Percentiles rank a stretch among this genome's conserved stretches.
phyloP scores from a whole-genome alignment of 1,140 invertebrate species.

The Trichogramma pretiosum region DNA sequence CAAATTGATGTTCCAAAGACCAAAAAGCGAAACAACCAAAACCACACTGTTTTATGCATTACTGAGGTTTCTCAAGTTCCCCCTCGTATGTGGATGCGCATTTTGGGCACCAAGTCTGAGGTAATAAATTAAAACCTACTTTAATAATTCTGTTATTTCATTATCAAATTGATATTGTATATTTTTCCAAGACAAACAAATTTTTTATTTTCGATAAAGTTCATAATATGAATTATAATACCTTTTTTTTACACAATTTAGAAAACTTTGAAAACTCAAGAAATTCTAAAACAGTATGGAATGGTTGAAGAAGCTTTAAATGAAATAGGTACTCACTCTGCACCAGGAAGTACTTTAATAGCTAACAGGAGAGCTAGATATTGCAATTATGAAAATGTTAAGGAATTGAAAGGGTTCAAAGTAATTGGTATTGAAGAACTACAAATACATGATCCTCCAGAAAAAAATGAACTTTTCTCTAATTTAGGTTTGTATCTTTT shows the following conservation, averaged over 20 bases:
- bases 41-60: conserved; percentile 44
- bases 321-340: conserved; percentile 31
- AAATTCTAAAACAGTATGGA: conserved; percentile 20
- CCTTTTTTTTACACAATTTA: too few species aligned
- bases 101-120: conserved; percentile 35
- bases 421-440: conserved; percentile 39
- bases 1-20: conserved; percentile 25
- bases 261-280: conserved; percentile 21
- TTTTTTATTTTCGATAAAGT: neutral
- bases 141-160: too few species aligned
- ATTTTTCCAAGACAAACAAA: too few species aligned
- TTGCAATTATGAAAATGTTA: conserved; percentile 39
- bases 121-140: too few species aligned
- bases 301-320: conserved; percentile 39
- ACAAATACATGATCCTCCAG: conserved; percentile 37
- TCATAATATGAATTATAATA: neutral
- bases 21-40: conserved; percentile 42
- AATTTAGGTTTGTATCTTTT: conserved; percentile 24
- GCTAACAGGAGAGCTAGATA: conserved; percentile 37
- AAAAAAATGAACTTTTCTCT: conserved; percentile 34
- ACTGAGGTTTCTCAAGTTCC: conserved; percentile 40
- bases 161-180: too few species aligned
- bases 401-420: conserved; percentile 35
- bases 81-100: conserved; percentile 40
- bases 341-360: conserved; percentile 38